Base-by-base conservation (phyloP, 2,797 vertebrate genomes). In the Danio jaintianensis region DNA sequence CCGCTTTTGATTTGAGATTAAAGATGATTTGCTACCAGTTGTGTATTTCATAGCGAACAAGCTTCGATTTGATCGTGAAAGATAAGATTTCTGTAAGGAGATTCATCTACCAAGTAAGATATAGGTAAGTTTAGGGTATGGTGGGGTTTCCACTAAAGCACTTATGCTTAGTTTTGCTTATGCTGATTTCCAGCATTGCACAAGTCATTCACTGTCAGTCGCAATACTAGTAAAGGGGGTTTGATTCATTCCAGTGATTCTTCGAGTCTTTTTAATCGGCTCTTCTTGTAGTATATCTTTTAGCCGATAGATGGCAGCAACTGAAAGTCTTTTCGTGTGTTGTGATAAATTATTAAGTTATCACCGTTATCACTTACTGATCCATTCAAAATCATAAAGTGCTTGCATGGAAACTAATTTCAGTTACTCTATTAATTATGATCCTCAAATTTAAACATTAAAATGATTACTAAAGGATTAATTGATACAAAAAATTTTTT, bases 41-140 rank as follows among this genome's bases (percentile, higher is more conserved):
- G n/a, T 58, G 11, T 11, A 15, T 56, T 20, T 36, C 3, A 15
- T 40, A 42, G n/a, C 22, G 7, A 7, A 55, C 12, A 42, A 11
- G 10, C 22, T 50, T 59, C 53, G 72, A 63, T 2, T n/a, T 45
- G 16, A 20, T 59, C 6, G 6, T 66, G 4, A 40, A 47, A 20
- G n/a, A 16, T 3, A 75, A 78, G 77, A 43, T 72, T 8, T 58
- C n/a, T 13, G 5, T 50, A 29, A 69, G 36, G 43, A 79, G 72
- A 64, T 20, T 77, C 22, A 40, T 53, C 53, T 56, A n/a, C n/a
- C 56, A 78, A 38, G 59, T 42, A 13, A 62, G 50, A 66, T 48
- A 29, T 13, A 50, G 75, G 82, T 79, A 74, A 66, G 82, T 78
- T 50, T n/a, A 45, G 58, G 7, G 18, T 22, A 55, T 16, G 38